phyloP scores from a whole-genome alignment of 2,113 vertebrate species.

The Myrmophylax atrothorax region DNA sequence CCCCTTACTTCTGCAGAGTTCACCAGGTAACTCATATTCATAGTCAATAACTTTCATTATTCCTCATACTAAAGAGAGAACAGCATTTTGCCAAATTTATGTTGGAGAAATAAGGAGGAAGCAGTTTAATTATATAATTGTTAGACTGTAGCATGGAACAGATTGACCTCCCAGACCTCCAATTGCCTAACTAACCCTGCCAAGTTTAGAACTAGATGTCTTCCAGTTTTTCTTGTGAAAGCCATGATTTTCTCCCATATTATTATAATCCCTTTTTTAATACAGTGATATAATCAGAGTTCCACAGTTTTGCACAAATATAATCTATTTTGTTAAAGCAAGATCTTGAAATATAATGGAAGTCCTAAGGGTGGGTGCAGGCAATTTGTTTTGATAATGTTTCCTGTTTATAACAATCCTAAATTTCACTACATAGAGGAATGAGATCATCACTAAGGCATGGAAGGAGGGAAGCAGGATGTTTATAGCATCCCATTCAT shows the following conservation, averaged over 20 bases:
- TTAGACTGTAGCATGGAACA: not conserved
- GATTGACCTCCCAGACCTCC: not conserved
- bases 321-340: not conserved
- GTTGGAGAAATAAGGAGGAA: not conserved
- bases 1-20: not conserved
- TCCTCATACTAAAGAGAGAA: not conserved
- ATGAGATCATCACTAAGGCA: slow-evolving; percentile 12
- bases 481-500: not conserved
- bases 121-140: not conserved
- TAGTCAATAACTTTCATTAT: not conserved
- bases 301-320: not conserved
- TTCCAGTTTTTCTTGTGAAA: slow-evolving; percentile 16
- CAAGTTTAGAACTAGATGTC: not conserved
- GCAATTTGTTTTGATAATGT: slow-evolving; percentile 31
- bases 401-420: slow-evolving; percentile 60
- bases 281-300: not conserved
- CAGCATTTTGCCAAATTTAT: not conserved
- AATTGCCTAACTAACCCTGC: not conserved
- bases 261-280: not conserved
- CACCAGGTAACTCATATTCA: not conserved
- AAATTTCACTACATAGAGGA: not conserved
- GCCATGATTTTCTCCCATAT: not conserved
- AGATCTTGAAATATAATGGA: slow-evolving; percentile 24
- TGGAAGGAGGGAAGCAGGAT: not conserved
- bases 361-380: not conserved